Base-by-base conservation (phyloP, 1,140 invertebrate species). In the Coelopa frigida region DNA sequence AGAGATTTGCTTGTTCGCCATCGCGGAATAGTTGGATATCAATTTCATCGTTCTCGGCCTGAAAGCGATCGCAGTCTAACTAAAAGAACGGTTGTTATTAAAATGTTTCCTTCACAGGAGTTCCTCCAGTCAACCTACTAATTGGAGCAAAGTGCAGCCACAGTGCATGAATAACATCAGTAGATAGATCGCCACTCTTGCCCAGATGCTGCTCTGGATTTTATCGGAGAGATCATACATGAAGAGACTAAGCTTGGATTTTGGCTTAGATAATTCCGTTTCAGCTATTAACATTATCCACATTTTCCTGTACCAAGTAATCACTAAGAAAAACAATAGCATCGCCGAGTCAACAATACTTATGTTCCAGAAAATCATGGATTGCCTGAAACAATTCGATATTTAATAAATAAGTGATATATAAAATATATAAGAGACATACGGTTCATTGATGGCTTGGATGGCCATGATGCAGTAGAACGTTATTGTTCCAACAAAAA, bases 131-230 rank as follows among this genome's bases (percentile, higher is more conserved):
- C 8, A 5, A 12, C 21, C 18, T 65, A 79, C 76, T 59, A 79
- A 67, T 58, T 84, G 82, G 22, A 84, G 73, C 40, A 86, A 74
- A 4, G 84, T 79, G 43, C 79, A 82, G 5, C 72, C 62, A 32
- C 77, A 74, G 24, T 87, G 70, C 42, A 80, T 74, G 8, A 75
- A 48, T 33, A 80, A 80, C 27, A 86, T 77, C 2, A 81, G 50
- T 5, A 84, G 53, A 54, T 86, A 89, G 4, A 87, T 72, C 2
- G 68, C 47, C 3, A 77, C 78, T 41, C 87, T 73, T 10, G 79
- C 67, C 31, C 70, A 58, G 2, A 80, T 75, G 49, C 76, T 85
- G 58, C 76, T 76, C 27, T 83, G 78, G 22, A 80, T 73, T n/a
- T 50, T 56, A 15, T 73, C 56, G 2, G 78, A 80, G 20, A 69